phyloP scores from a whole-genome alignment of 2,113 vertebrate genomes.

The Talpa occidentalis region DNA sequence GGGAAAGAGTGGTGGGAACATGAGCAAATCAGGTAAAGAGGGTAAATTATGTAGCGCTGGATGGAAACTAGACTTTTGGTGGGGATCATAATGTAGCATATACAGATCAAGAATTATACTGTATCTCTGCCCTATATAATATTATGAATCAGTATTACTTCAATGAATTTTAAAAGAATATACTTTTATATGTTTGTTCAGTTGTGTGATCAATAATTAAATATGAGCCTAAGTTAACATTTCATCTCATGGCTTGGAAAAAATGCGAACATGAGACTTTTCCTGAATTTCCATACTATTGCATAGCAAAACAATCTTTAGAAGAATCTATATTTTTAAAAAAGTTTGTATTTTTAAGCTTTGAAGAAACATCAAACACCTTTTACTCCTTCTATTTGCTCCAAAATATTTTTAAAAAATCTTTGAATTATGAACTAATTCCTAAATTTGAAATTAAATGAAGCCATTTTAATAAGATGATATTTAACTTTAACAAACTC shows the following conservation, averaged over 20 bases:
- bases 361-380: not conserved
- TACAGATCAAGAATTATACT: no score
- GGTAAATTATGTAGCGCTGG: not conserved
- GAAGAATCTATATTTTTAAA: not conserved
- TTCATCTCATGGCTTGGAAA: constrained; percentile 27
- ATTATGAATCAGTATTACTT: no score
- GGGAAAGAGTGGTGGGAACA: not conserved
- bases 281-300: not conserved
- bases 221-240: not conserved
- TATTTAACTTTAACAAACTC: not conserved
- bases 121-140: no score
- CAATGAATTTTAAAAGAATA: not conserved
- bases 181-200: not conserved
- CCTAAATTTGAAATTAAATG: constrained; percentile 35
- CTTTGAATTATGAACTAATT: constrained; percentile 24
- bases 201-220: constrained; percentile 31
- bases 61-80: not conserved
- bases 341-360: not conserved
- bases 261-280: not conserved
- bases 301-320: not conserved
- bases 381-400: constrained; percentile 10
- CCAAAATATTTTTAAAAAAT: constrained; percentile 35
- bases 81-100: no score
- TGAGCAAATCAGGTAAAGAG: not conserved
- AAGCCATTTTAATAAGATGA: constrained; percentile 17